phyloP scores from a whole-genome alignment of 1,140 invertebrate genomes.

The Eupeodes corollae region DNA sequence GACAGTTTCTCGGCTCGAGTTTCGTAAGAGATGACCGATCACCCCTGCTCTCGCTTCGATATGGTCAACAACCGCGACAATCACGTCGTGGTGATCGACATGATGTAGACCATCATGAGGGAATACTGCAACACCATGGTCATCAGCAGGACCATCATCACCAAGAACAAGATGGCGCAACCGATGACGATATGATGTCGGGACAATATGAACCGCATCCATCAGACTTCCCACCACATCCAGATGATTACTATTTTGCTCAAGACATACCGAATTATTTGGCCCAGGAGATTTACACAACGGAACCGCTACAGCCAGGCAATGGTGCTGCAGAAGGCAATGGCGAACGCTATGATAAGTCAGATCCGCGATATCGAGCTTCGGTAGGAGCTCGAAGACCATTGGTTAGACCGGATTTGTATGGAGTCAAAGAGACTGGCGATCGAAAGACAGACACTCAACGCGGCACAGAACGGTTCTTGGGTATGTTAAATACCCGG shows the following conservation, averaged over 20 bases:
- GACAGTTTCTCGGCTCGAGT: conserved; percentile 47
- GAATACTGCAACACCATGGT: not conserved
- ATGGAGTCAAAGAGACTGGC: conserved; percentile 17
- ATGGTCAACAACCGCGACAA: conserved; percentile 9
- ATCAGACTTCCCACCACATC: conserved; percentile 3
- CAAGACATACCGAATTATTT: conserved; percentile 3
- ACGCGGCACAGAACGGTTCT: conserved; percentile 15
- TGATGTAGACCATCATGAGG: conserved; percentile 1
- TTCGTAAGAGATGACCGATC: conserved; percentile 34
- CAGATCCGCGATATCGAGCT: not conserved
- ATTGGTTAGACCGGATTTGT: conserved; percentile 13
- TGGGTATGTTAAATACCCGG: conserved; percentile 18
- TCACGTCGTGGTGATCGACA: conserved; percentile 4
- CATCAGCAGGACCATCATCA: not conserved
- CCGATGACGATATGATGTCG: conserved; percentile 9
- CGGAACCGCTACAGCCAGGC: conserved; percentile 14
- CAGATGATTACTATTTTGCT: not conserved
- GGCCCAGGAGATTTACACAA: conserved; percentile 5
- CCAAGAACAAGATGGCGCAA: not conserved
- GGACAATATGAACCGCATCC: conserved; percentile 9
- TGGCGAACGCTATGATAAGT: conserved; percentile 7
- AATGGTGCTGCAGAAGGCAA: conserved; percentile 14
- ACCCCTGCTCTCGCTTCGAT: conserved; percentile 12
- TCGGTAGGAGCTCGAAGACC: not conserved
- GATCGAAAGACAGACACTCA: conserved; percentile 17